These are phyloP conservation scores for Galeopsomyia nigrocyanea DNA, from an alignment of 2,888 invertebrate genomes.

Conservation along the genomic window DNA sequence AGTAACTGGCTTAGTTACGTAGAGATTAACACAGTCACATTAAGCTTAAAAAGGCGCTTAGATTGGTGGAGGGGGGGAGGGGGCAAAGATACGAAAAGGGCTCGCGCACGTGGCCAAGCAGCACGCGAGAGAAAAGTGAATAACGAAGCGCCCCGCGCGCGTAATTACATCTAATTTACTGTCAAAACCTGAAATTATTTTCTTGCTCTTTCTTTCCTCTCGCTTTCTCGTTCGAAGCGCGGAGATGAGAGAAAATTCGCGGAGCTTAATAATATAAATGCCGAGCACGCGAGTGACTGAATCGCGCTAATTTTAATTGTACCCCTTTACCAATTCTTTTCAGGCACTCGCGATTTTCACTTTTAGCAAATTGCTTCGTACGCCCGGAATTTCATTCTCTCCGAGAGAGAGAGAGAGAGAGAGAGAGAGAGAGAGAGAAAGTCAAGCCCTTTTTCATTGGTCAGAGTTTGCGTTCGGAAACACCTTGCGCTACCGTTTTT, in stretches of 20 bases:
- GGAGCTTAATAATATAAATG: constrained; percentile 66
- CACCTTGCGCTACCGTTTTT: constrained; percentile 26
- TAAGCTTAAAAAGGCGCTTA: no score
- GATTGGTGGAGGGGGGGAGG: background rate
- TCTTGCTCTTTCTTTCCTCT: constrained; percentile 45
- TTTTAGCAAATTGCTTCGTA: constrained; percentile 47
- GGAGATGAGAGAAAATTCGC: constrained; percentile 57
- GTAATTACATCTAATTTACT: constrained; percentile 62
- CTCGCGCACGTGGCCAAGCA: background rate
- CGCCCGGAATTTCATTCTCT: constrained; percentile 29
- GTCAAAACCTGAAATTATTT: constrained; percentile 61
- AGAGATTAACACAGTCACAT: background rate
- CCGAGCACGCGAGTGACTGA: constrained; percentile 64
- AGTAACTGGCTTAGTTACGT: constrained; percentile 1
- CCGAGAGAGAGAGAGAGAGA: no score
- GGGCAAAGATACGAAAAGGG: constrained; percentile 25
- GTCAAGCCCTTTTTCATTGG: constrained; percentile 17
- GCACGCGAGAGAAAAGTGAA: constrained; percentile 45
- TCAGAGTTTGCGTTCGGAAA: constrained; percentile 31
- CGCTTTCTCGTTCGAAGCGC: background rate
- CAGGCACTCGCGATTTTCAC: constrained; percentile 50
- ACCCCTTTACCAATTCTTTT: constrained; percentile 53
- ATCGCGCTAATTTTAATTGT: constrained; percentile 67
- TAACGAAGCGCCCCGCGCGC: constrained; percentile 59
- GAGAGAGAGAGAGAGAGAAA: background rate